Evolutionary conservation across 2,113 vertebrate genomes (phyloP).

Genomic region (Eulemur macaco): DNA sequence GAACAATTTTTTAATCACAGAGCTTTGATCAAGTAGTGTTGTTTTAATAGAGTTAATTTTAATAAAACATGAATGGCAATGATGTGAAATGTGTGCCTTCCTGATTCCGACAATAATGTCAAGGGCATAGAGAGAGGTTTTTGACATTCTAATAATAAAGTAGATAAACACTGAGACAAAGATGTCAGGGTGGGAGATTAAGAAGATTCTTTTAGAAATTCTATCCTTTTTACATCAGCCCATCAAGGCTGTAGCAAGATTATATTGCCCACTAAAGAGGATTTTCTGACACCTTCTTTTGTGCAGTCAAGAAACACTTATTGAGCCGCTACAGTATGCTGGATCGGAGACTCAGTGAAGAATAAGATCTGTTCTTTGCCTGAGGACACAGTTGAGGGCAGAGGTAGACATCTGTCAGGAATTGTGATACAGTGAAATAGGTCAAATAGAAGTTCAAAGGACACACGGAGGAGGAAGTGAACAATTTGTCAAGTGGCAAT

Average conservation of each 20-base stretch:
- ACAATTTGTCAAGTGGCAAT: neutral
- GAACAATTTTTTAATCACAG: conserved; percentile 5
- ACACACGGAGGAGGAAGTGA: neutral
- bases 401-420: neutral
- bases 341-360: neutral
- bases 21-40: conserved; percentile 31
- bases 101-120: neutral
- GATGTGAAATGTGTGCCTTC: neutral
- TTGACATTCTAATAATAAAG: neutral
- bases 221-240: neutral
- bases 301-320: neutral
- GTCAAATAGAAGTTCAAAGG: neutral
- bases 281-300: neutral
- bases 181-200: neutral
- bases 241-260: neutral
- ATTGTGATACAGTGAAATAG: neutral
- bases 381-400: neutral
- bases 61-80: conserved; percentile 42
- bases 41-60: neutral
- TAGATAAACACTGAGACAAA: neutral
- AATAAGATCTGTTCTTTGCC: neutral
- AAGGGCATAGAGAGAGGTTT: neutral
- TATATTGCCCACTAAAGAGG: neutral
- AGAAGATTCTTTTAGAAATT: conserved; percentile 19
- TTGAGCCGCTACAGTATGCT: neutral